These are phyloP conservation scores for Alitta virens DNA, from an alignment of 2,888 invertebrate species.

Conservation along the genomic window DNA sequence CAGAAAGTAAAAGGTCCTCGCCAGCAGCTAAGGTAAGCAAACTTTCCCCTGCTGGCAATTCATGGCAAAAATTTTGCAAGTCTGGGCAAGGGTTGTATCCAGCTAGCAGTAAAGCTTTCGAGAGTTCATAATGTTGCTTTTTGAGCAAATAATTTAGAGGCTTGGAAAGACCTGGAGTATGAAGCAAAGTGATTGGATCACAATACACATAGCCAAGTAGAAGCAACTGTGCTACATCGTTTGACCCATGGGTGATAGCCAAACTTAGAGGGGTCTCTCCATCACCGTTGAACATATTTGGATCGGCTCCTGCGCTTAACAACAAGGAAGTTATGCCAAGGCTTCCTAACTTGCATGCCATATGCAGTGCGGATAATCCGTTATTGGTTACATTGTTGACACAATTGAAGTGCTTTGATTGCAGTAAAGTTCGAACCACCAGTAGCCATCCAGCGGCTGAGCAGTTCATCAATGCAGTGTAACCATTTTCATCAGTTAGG, in stretches of 20 bases:
- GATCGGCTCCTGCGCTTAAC: background rate
- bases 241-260: background rate
- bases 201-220: constrained; percentile 7
- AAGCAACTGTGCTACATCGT: background rate
- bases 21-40: too few relatives aligned
- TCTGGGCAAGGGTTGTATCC: background rate
- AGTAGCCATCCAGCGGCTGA: constrained; percentile 8
- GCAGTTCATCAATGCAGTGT: constrained; percentile 15
- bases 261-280: background rate
- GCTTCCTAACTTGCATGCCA: constrained; percentile 8
- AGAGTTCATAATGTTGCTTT: background rate
- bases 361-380: constrained; percentile 8
- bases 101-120: background rate
- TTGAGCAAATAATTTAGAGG: background rate
- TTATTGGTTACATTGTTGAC: constrained; percentile 7
- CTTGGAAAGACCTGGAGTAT: background rate
- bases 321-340: constrained; percentile 2
- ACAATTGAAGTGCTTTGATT: background rate
- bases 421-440: constrained; percentile 6
- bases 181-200: constrained; percentile 1
- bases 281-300: background rate
- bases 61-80: background rate
- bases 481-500: constrained; percentile 10
- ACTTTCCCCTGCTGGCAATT: too few relatives aligned
- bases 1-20: background rate